These are phyloP conservation scores for Polyodon spathula DNA, from an alignment of 2,113 vertebrate genomes.

Conservation along the genomic window DNA sequence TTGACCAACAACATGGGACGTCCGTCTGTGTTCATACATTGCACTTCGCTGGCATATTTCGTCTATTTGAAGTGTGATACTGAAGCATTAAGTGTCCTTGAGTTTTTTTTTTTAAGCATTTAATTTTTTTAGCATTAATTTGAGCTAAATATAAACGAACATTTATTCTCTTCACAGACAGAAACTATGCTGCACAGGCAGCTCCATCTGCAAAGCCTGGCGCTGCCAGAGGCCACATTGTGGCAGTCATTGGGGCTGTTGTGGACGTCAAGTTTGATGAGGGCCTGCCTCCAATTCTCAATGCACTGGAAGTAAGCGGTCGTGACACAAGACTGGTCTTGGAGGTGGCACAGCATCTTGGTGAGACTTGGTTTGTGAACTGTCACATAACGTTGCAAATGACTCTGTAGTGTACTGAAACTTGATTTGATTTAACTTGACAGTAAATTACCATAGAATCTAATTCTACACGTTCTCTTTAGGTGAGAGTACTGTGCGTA, in stretches of 20 bases:
- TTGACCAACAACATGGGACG: too few species aligned
- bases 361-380: constrained; percentile 48
- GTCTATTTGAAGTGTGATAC: constrained; percentile 2
- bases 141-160: neutral
- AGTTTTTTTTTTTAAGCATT: neutral
- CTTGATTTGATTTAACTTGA: too few species aligned
- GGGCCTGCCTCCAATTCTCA: constrained; percentile 86
- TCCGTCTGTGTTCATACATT: too few species aligned
- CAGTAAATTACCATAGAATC: too few species aligned
- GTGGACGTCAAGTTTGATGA: constrained; percentile 97
- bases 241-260: constrained; percentile 93
- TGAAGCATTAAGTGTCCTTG: neutral
- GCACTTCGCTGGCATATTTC: too few species aligned
- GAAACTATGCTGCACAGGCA: constrained; percentile 76
- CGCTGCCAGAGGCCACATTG: constrained; percentile 66
- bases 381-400: neutral
- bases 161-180: constrained; percentile 44
- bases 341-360: constrained; percentile 94
- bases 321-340: constrained; percentile 81
- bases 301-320: constrained; percentile 83
- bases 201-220: constrained; percentile 56
- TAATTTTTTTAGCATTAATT: constrained; percentile 14
- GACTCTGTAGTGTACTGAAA: too few species aligned
- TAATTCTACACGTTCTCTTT: neutral
- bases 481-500: constrained; percentile 94